phyloP scores from a whole-genome alignment of 2,797 vertebrate species.

The Capromys pilorides region DNA sequence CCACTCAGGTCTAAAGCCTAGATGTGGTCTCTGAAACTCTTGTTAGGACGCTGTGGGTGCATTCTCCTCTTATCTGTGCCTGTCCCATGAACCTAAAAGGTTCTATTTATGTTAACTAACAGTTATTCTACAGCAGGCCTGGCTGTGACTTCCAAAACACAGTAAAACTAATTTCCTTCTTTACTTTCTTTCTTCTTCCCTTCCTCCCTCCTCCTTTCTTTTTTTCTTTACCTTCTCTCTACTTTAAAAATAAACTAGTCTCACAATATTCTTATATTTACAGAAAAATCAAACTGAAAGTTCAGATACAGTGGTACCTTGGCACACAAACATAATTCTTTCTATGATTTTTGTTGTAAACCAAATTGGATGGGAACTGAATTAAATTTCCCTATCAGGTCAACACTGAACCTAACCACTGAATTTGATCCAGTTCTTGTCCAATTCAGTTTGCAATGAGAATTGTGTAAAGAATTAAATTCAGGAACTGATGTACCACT shows the following conservation, averaged over 20 bases:
- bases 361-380: background rate
- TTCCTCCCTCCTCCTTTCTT: background rate
- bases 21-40: constrained; percentile 45
- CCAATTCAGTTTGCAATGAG: background rate
- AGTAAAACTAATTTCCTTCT: background rate
- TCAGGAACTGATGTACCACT: background rate
- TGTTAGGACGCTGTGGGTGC: background rate
- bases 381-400: background rate
- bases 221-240: background rate
- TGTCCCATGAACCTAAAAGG: background rate
- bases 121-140: constrained; percentile 21
- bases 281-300: background rate
- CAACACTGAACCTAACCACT: background rate
- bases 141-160: background rate
- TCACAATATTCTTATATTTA: constrained; percentile 17
- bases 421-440: background rate
- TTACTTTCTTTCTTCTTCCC: background rate
- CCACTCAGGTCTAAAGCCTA: background rate
- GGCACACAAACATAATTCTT: background rate
- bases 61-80: background rate
- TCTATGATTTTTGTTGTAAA: background rate
- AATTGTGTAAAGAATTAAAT: background rate
- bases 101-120: background rate
- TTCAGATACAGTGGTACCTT: background rate
- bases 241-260: background rate